Conservation (phyloP, 2,797 vertebrate species). For the Hoplostethus mediterraneus region DNA sequence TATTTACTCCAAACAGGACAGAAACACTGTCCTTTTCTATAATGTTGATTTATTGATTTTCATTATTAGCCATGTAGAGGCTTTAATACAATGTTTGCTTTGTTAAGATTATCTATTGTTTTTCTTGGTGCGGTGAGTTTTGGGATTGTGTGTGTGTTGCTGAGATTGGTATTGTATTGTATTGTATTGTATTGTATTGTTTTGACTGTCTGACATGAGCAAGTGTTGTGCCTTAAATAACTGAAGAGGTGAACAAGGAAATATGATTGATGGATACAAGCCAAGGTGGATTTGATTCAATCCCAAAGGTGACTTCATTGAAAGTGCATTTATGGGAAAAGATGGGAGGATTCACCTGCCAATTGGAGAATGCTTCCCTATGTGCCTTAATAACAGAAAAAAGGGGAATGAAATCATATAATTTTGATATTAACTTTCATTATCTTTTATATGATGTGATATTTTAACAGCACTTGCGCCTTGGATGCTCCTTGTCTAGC, state of each 20-base stretch:
- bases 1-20: conserved; percentile 66
- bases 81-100: conserved; percentile 54
- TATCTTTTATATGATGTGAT: conserved; percentile 59
- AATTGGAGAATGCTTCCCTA: conserved; percentile 15
- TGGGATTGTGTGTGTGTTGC: conserved; percentile 46
- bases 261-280: conserved; percentile 20
- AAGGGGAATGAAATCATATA: conserved; percentile 23
- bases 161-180: conserved; percentile 22
- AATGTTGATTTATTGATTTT: conserved; percentile 55
- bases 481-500: conserved; percentile 31
- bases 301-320: conserved; percentile 18
- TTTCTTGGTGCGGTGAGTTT: conserved; percentile 50
- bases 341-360: conserved; percentile 28
- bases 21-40: conserved; percentile 31
- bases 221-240: conserved; percentile 27
- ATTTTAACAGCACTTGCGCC: conserved; percentile 48
- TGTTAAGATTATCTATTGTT: conserved; percentile 45
- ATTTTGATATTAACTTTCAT: conserved; percentile 47
- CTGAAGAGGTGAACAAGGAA: conserved; percentile 20
- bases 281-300: conserved; percentile 44
- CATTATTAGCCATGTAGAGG: conserved; percentile 44
- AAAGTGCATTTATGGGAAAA: conserved; percentile 28
- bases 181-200: conserved; percentile 29
- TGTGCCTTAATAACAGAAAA: conserved; percentile 57
- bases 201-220: conserved; percentile 17